Percentiles rank a stretch among this genome's conserved stretches.
These are phyloP conservation scores for Pheosia gnoma DNA, from an alignment of 2,888 invertebrate species.

Conservation along the genomic window DNA sequence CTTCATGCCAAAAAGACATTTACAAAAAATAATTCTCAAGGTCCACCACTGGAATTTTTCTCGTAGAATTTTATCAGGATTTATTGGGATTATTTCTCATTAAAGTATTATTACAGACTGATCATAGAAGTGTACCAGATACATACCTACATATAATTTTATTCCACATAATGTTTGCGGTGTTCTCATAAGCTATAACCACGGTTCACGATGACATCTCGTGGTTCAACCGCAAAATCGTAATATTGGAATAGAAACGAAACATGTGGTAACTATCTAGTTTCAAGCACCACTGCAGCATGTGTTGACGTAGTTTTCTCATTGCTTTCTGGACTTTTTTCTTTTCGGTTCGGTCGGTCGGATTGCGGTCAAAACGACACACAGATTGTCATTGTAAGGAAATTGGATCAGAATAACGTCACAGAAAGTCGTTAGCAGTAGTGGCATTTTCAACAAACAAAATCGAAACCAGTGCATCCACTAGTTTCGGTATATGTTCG, in stretches of 20 bases:
- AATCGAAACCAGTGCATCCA: constrained; percentile 14
- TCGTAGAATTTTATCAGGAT: constrained; percentile 18
- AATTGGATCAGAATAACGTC: neutral
- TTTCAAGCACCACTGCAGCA: constrained; percentile 14
- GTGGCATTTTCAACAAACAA: constrained; percentile 8
- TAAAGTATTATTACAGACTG: constrained; percentile 17
- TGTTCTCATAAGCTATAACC: constrained; percentile 35
- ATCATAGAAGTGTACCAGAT: neutral
- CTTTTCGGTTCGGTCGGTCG: too few relatives aligned
- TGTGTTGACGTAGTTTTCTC: constrained; percentile 7
- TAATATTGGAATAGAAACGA: constrained; percentile 47
- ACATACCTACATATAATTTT: neutral
- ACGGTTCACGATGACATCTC: constrained; percentile 22
- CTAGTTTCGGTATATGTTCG: constrained; percentile 11
- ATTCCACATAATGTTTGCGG: constrained; percentile 15
- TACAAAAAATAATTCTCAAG: too few relatives aligned
- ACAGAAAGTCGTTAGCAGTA: neutral
- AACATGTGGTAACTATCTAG: constrained; percentile 45
- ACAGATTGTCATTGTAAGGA: too few relatives aligned
- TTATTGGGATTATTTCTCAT: constrained; percentile 27
- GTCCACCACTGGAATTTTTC: constrained; percentile 5
- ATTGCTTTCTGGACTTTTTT: neutral
- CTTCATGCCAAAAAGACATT: too few relatives aligned
- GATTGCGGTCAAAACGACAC: too few relatives aligned
- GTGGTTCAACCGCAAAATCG: constrained; percentile 31